A percentile compares a stretch with the other conserved stretches of the same genome.
Evolutionary conservation across 2,888 invertebrate species (phyloP).

Genomic region (Chironomus tentans): DNA sequence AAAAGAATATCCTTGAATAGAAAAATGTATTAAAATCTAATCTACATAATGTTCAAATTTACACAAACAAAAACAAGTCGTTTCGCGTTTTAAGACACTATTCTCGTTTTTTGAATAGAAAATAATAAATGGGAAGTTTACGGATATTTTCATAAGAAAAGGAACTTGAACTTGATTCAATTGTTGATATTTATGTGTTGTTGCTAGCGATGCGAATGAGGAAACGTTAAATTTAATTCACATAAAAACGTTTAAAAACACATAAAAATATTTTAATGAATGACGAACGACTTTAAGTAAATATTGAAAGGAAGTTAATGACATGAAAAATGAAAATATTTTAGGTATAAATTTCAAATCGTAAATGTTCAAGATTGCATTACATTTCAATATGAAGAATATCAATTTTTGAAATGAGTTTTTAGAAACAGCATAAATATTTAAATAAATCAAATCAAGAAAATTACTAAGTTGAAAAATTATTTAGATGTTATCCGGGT

Average conservation of each 20-base stretch:
- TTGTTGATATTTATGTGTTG: not conserved
- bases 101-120: not conserved
- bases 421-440: too few species aligned
- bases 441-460: too few species aligned
- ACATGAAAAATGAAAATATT: too few species aligned
- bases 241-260: not conserved
- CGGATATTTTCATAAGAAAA: not conserved
- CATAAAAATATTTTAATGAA: not conserved
- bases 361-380: too few species aligned
- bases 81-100: not conserved
- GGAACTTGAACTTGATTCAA: conserved; percentile 4
- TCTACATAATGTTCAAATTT: not conserved
- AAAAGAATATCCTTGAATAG: not conserved
- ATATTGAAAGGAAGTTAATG: too few species aligned
- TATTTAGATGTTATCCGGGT: too few species aligned
- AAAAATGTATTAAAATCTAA: conserved; percentile 3
- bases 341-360: too few species aligned
- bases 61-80: conserved; percentile 10
- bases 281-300: too few species aligned
- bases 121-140: not conserved
- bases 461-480: too few species aligned
- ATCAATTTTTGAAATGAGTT: too few species aligned
- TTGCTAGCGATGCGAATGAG: too few species aligned
- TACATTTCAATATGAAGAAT: too few species aligned
- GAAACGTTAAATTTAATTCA: not conserved